Evolutionary conservation across 2,797 vertebrate genomes (phyloP).

Genomic region (Parambassis ranga): DNA sequence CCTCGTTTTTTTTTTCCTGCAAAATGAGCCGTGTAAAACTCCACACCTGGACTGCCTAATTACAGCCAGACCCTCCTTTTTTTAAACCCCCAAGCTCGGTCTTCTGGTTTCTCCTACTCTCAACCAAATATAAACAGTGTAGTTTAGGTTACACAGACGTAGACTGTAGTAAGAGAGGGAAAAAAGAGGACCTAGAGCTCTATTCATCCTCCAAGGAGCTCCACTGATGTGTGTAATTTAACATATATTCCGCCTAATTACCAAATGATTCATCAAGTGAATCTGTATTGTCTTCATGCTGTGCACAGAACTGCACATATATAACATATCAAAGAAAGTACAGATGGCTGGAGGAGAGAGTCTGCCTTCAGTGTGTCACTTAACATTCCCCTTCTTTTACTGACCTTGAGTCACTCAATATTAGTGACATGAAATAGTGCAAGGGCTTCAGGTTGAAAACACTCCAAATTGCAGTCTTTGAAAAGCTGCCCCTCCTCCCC

Average conservation of each 20-base stretch:
- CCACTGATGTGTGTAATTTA: slow-evolving; percentile 35
- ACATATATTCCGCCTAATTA: slow-evolving; percentile 35
- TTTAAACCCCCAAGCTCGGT: slow-evolving; percentile 16
- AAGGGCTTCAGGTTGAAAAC: slow-evolving; percentile 45
- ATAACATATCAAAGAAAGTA: slow-evolving; percentile 27
- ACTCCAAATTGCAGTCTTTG: slow-evolving; percentile 55
- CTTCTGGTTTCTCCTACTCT: slow-evolving; percentile 19
- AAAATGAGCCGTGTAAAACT: slow-evolving; percentile 45
- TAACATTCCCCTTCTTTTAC: slow-evolving; percentile 48
- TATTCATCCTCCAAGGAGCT: neutral
- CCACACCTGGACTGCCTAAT: slow-evolving; percentile 58
- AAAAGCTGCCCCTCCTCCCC: slow-evolving; percentile 36
- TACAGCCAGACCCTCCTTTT: slow-evolving; percentile 41
- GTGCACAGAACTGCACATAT: neutral
- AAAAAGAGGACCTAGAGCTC: neutral
- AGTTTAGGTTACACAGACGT: slow-evolving; percentile 19
- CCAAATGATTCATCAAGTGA: slow-evolving; percentile 17
- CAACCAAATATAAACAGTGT: slow-evolving; percentile 19
- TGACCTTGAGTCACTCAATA: slow-evolving; percentile 59
- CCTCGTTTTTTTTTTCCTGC: neutral
- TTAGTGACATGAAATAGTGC: slow-evolving; percentile 56
- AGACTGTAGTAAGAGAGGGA: slow-evolving; percentile 3
- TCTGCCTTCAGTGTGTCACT: slow-evolving; percentile 35
- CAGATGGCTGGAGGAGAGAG: slow-evolving; percentile 34
- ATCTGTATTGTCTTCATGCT: slow-evolving; percentile 21